Base-by-base conservation (phyloP, 2,797 vertebrate species). In the Propithecus perrieri region DNA sequence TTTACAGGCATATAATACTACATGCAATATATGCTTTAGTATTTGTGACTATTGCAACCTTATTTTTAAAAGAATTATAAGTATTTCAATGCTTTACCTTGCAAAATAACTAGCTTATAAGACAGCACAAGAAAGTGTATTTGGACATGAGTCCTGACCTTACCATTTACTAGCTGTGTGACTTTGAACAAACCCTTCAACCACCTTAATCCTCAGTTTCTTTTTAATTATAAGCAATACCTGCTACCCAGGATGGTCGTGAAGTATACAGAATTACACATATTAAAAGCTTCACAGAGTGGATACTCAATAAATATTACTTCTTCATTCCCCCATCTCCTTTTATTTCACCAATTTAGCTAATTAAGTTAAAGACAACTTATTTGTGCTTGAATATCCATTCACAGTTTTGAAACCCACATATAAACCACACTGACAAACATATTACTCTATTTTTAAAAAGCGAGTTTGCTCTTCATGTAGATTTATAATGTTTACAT, bases 1-100 rank as follows among this genome's bases (percentile, higher is more conserved):
- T 98, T 96, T 96, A 97, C 65, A 98, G 97, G 97, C 97, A 98
- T 96, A 94, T 69, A 92, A 96, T 96, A 96, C 89, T 85, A 38
- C 5, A 88, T 84, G 35, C 6, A 88, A 95, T 96, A 91, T 95
- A 76, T 95, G 69, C 93, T 97, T 94, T 97, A 92, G 4, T 59
- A 63, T 50, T 38, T 95, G 38, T 61, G 35, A 2, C 61, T 94
- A 94, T 61, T 95, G 35, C 57, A 95, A 80, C 26, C 72, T 79
- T 87, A 95, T 63, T 89, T 89, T 57, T 75, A 28, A 12, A 79
- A 87, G 87, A 96, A 95, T 97, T 96, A 94, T 53, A 94, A 97
- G 74, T 95, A 93, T 94, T 94, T 74, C 87, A 94, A 4, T 1
- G 6, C 61, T 81, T 87, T 72, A 61, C 26, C 89, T 96, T n/a